These are phyloP conservation scores for Ectemnius cavifrons DNA, from an alignment of 2,888 invertebrate genomes.

Conservation along the genomic window DNA sequence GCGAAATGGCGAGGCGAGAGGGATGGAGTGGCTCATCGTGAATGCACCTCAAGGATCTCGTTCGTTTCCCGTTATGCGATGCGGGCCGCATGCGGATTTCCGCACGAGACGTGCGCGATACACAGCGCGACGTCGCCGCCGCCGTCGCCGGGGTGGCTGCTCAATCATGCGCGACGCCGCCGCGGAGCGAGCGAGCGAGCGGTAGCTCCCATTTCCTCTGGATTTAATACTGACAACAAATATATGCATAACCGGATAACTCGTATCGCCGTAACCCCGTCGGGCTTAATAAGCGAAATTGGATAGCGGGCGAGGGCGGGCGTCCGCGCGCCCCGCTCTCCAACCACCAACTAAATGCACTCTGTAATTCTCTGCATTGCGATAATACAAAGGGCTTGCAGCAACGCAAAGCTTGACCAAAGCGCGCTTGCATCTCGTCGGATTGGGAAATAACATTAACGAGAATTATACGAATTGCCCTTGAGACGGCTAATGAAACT, in stretches of 20 bases:
- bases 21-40: constrained; percentile 44
- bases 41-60: constrained; percentile 58
- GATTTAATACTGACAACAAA: constrained; percentile 37
- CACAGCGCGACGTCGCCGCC: constrained; percentile 4
- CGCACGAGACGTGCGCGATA: constrained; percentile 34
- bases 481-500: no score
- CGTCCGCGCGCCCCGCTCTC: neutral
- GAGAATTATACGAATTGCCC: no score
- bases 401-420: no score
- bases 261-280: constrained; percentile 1
- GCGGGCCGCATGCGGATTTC: constrained; percentile 37
- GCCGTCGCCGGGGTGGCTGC: constrained; percentile 20
- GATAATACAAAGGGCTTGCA: no score
- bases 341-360: no score
- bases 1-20: constrained; percentile 12
- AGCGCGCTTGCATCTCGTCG: constrained; percentile 36
- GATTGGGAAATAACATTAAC: no score
- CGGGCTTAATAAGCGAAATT: constrained; percentile 6
- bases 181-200: constrained; percentile 39
- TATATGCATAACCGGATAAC: constrained; percentile 11
- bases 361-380: no score
- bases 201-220: constrained; percentile 21
- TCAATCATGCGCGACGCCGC: constrained; percentile 48
- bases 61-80: constrained; percentile 49
- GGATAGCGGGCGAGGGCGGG: neutral